These are phyloP conservation scores for Tiliacea citrago DNA, from an alignment of 2,888 invertebrate species.

Conservation along the genomic window DNA sequence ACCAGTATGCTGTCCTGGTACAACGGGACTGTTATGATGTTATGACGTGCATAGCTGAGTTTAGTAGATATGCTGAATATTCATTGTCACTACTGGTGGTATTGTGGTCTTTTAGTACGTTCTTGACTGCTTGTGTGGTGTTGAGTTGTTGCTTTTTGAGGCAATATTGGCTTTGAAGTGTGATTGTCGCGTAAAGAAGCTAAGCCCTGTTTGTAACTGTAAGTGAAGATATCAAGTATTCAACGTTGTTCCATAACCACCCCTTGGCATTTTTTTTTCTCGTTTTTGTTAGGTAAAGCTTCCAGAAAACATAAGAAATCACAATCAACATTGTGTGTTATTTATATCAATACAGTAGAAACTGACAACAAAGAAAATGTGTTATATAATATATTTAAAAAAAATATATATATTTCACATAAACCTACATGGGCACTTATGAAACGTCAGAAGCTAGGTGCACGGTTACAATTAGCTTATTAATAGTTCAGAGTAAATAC, in stretches of 20 bases:
- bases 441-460: too few species aligned
- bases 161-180: not conserved
- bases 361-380: too few species aligned
- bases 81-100: constrained; percentile 36
- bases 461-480: too few species aligned
- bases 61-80: constrained; percentile 45
- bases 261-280: not conserved
- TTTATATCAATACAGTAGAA: too few species aligned
- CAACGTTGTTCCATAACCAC: not conserved
- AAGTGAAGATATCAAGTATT: too few species aligned
- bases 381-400: too few species aligned
- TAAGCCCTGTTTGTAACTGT: not conserved
- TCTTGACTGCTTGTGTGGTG: constrained; percentile 9
- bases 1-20: constrained; percentile 48
- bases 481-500: too few species aligned
- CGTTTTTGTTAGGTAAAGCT: not conserved
- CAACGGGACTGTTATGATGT: constrained; percentile 45
- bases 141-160: not conserved
- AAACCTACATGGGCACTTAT: too few species aligned
- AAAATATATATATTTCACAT: too few species aligned
- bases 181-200: not conserved
- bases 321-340: too few species aligned
- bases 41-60: constrained; percentile 28
- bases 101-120: constrained; percentile 24
- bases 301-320: not conserved